Conservation (phyloP, 2,888 invertebrate species). For the Drepanosiphum platanoidis region DNA sequence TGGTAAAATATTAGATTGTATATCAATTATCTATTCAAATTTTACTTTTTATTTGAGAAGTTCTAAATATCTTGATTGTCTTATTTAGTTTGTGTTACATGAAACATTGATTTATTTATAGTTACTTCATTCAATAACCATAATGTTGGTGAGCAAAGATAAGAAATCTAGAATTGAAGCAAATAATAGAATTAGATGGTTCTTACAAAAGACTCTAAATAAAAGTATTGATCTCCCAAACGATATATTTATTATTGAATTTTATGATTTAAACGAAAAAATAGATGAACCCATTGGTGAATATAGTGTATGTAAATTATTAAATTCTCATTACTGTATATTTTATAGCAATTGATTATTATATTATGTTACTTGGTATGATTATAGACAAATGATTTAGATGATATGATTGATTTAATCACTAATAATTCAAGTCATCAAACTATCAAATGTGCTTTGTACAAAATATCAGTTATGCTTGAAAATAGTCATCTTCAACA, state of each 20-base stretch:
- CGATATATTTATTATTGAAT: conserved; percentile 30
- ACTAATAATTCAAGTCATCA: conserved; percentile 52
- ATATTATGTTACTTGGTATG: not conserved
- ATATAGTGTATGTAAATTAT: conserved; percentile 51
- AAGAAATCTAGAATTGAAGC: conserved; percentile 32
- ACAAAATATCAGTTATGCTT: conserved; percentile 52
- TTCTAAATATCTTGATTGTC: not conserved
- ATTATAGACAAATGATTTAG: conserved; percentile 48
- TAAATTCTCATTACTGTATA: not conserved
- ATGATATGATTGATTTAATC: conserved; percentile 53
- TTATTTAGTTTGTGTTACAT: too few relatives aligned
- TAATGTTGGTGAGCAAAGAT: conserved; percentile 50
- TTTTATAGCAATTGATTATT: too few relatives aligned
- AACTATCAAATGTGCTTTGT: conserved; percentile 55
- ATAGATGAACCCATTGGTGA: conserved; percentile 17
- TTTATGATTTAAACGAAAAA: conserved; percentile 19
- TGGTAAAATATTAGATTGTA: too few relatives aligned
- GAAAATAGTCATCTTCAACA: conserved; percentile 50
- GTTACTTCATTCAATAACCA: conserved; percentile 49
- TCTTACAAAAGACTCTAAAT: conserved; percentile 38
- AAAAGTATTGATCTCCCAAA: conserved; percentile 40
- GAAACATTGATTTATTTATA: conserved; percentile 16
- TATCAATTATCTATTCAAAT: not conserved
- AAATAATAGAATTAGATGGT: conserved; percentile 57
- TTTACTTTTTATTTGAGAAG: not conserved